Conservation (phyloP, 1,140 invertebrate genomes). For the Drosophila trapezifrons region DNA sequence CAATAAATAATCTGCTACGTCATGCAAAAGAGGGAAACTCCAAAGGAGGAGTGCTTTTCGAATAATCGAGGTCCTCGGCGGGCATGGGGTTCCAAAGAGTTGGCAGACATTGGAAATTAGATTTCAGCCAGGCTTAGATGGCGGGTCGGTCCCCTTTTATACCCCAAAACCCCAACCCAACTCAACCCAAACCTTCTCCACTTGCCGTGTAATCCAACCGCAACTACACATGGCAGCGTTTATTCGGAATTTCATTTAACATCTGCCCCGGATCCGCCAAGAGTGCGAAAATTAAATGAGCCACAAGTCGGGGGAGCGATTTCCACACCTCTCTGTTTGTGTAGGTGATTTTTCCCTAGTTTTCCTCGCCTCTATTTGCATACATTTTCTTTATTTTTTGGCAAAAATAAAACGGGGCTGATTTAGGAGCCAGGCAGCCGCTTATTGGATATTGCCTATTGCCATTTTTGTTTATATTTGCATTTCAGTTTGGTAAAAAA, state of each 20-base stretch:
- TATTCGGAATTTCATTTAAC: conserved; percentile 33
- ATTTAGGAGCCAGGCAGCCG: conserved; percentile 41
- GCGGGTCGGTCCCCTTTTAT: neutral
- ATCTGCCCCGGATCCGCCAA: conserved; percentile 49
- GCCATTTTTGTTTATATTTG: conserved; percentile 37
- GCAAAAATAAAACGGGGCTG: conserved; percentile 32
- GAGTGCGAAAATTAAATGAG: conserved; percentile 80
- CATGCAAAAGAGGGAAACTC: conserved; percentile 59
- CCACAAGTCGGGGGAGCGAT: conserved; percentile 56
- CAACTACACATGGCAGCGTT: conserved; percentile 52
- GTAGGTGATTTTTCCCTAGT: conserved; percentile 58
- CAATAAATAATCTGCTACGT: conserved; percentile 79
- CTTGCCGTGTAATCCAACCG: conserved; percentile 36
- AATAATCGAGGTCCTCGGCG: conserved; percentile 2
- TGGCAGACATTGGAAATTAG: conserved; percentile 66
- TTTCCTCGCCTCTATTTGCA: conserved; percentile 65
- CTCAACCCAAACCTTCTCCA: neutral
- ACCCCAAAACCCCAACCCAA: neutral
- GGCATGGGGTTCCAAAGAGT: conserved; percentile 22
- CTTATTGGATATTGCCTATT: conserved; percentile 23
- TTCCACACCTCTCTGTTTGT: conserved; percentile 57
- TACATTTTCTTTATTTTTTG: conserved; percentile 65
- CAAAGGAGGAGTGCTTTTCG: conserved; percentile 22
- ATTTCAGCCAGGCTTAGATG: conserved; percentile 53
- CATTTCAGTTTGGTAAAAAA: conserved; percentile 5